These are phyloP conservation scores for Volucella zonaria DNA, from an alignment of 2,888 invertebrate genomes.

Conservation along the genomic window DNA sequence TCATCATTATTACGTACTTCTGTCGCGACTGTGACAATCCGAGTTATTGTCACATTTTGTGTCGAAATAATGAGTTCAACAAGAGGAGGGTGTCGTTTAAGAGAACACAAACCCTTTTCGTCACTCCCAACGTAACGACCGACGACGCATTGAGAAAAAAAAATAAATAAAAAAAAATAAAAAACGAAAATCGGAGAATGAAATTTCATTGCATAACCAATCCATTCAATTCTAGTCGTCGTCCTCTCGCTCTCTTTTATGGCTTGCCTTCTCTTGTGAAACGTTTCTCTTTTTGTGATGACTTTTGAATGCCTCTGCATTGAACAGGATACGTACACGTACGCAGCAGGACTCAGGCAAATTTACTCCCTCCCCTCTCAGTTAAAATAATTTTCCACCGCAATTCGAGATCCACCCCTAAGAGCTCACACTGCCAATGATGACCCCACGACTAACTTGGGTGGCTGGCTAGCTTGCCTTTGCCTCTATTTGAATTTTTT, in stretches of 20 bases:
- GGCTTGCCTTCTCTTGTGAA: background rate
- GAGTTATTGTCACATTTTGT: slow-evolving; percentile 15
- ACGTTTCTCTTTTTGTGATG: slow-evolving; percentile 29
- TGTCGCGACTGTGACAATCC: slow-evolving; percentile 24
- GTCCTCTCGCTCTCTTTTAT: slow-evolving; percentile 30
- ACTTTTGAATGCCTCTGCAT: slow-evolving; percentile 24
- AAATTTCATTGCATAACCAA: slow-evolving; percentile 67
- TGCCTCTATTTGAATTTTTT: background rate
- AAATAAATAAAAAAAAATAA: too few species aligned
- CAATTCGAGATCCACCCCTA: slow-evolving; percentile 18
- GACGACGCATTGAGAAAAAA: too few species aligned
- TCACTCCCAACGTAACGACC: background rate
- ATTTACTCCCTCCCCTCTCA: background rate
- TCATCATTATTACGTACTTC: slow-evolving; percentile 14
- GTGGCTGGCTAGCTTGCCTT: background rate
- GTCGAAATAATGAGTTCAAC: background rate
- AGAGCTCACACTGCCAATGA: background rate
- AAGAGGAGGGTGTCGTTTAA: slow-evolving; percentile 10
- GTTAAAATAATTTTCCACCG: slow-evolving; percentile 37
- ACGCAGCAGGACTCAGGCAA: background rate
- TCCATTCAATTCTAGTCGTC: slow-evolving; percentile 7
- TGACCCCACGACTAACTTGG: background rate
- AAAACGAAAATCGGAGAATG: slow-evolving; percentile 19
- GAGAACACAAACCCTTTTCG: slow-evolving; percentile 29
- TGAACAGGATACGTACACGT: slow-evolving; percentile 1